Evolutionary conservation across 2,888 invertebrate species (phyloP).

Genomic region (Dryadula phaetusa): DNA sequence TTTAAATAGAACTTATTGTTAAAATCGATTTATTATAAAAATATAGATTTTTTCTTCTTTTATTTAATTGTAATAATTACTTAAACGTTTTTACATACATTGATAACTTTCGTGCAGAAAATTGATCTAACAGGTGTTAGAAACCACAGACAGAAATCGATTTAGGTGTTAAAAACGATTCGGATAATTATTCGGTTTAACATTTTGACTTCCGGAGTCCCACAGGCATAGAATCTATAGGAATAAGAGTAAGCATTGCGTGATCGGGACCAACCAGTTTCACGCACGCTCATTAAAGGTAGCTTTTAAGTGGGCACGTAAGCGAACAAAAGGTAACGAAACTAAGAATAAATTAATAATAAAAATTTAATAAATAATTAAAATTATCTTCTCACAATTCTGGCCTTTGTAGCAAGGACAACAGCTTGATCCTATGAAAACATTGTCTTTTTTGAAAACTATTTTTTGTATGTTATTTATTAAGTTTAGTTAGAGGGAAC

Average conservation of each 20-base stretch:
- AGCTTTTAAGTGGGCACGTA: slow-evolving; percentile 12
- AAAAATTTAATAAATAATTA: no score
- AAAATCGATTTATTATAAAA: not conserved
- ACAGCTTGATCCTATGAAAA: no score
- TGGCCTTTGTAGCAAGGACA: no score
- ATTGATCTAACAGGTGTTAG: slow-evolving; percentile 41
- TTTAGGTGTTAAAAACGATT: slow-evolving; percentile 38
- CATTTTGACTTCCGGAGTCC: slow-evolving; percentile 39
- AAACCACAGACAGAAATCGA: slow-evolving; percentile 41
- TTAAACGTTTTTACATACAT: slow-evolving; percentile 3
- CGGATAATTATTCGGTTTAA: slow-evolving; percentile 26
- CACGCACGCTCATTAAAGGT: slow-evolving; percentile 38
- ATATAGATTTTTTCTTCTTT: not conserved
- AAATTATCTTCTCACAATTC: no score
- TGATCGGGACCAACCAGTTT: slow-evolving; percentile 40
- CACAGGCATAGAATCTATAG: slow-evolving; percentile 28
- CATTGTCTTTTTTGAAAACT: no score
- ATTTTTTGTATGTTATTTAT: no score
- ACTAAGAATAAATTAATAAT: not conserved
- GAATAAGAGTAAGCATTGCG: slow-evolving; percentile 42
- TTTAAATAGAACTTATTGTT: no score
- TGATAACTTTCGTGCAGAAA: slow-evolving; percentile 36
- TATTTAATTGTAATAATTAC: not conserved
- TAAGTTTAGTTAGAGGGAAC: no score
- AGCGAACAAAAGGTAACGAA: slow-evolving; percentile 16